Percentiles rank a stretch among this genome's conserved stretches.
phyloP scores from a whole-genome alignment of 2,113 vertebrate genomes.

The pig (Sus scrofa) region T2T-Sscrofa CM000816.6:66188001-66188500 shows the following conservation, averaged over 20 bases:
- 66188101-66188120: neutral
- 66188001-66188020: neutral
- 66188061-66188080: neutral
- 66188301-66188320: neutral
- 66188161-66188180: neutral
- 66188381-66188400: neutral
- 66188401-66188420: neutral
- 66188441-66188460: neutral
- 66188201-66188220: neutral
- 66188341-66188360: slow-evolving; percentile 30
- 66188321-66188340: slow-evolving; percentile 24
- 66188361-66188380: neutral
- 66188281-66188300: neutral
- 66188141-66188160: neutral
- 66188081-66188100: neutral
- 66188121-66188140: neutral
- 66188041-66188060: too few relatives aligned
- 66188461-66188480: neutral
- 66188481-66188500: slow-evolving; percentile 19
- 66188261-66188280: neutral
- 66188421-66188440: slow-evolving; percentile 21
- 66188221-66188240: neutral
- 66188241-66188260: neutral
- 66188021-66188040: neutral
- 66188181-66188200: neutral